Evolutionary conservation across 2,888 invertebrate species (phyloP), one percentile per base, ranked within the genome.

Genomic region (Epsilonema sp.): DNA sequence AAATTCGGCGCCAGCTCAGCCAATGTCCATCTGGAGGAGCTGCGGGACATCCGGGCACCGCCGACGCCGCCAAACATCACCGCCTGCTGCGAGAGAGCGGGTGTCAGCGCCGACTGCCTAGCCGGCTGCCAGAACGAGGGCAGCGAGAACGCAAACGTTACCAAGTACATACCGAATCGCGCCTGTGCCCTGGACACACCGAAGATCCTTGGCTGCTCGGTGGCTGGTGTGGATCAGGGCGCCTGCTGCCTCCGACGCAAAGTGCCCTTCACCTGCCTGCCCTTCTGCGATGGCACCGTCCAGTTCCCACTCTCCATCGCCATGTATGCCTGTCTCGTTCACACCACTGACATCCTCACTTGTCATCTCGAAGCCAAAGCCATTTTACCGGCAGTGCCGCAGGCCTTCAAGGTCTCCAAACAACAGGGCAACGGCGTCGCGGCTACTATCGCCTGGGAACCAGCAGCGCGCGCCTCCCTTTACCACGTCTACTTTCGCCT

Each of bases 261-360:
- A 45, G 41, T 56, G 2, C 55, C 56, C 2, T 52, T 42, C 26
- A 45, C 49, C 25, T 56, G 56, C 23, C 39, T 56, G 31, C 53
- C 55, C 25, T 43, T 56, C 45, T 56, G 56, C 45, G 53, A 55
- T 22, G 26, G 26, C 8, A 3, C 23, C 2, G 25, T 20, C 13
- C 5, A 13, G 5, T 19, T 19, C 4, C 3, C 19, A 20, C 5
- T 23, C 31, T 19, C 44, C 20, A 11, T 42, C 24, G 40, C 40
- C 3, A 4, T 45, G 21, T 24, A 11, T 19, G 2, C 4, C 41
- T 46, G 46, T 21, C 13, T 46, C 25, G 13, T 43, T 16, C 43
- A 46, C 40, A 19, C 16, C 16, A 46, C 23, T 13, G 25, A 51
- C 52, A 41, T 52, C 13, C 48, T 48, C n/a, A 11, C 21, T 3